A percentile compares a stretch with the other conserved stretches of the same genome.
Evolutionary conservation across 2,888 invertebrate genomes (phyloP).

Genomic region (Melanargia galathea): DNA sequence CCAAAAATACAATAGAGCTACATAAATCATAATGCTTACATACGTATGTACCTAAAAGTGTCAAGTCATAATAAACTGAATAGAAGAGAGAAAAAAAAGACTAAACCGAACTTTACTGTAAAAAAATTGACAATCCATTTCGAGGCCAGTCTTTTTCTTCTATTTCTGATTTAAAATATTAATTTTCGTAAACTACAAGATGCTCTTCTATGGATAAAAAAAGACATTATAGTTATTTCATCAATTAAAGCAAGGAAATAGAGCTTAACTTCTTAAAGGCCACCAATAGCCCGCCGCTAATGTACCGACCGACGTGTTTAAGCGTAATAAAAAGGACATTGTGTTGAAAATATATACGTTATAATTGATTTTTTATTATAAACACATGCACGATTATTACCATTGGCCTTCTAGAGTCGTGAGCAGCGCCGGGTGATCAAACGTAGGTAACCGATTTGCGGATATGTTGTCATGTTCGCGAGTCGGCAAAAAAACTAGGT

Average conservation of each 20-base stretch:
- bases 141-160: too few species aligned
- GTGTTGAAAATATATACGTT: constrained; percentile 33
- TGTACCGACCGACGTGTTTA: not conserved
- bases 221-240: not conserved
- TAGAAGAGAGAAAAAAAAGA: too few species aligned
- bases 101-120: too few species aligned
- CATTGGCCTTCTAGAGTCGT: constrained; percentile 39
- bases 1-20: too few species aligned
- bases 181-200: too few species aligned
- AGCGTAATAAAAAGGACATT: not conserved
- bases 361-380: constrained; percentile 39
- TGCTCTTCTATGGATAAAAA: too few species aligned
- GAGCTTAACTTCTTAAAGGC: not conserved
- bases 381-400: constrained; percentile 34
- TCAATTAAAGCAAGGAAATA: constrained; percentile 1
- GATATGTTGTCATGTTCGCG: not conserved
- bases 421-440: constrained; percentile 31
- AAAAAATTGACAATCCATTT: too few species aligned
- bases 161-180: too few species aligned
- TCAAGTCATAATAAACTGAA: too few species aligned
- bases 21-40: too few species aligned
- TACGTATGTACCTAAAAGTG: too few species aligned
- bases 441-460: not conserved
- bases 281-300: not conserved
- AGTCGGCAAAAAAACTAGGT: constrained; percentile 6